Evolutionary conservation across 1,140 invertebrate species (phyloP).

Genomic region (Cotesia chilonis): DNA sequence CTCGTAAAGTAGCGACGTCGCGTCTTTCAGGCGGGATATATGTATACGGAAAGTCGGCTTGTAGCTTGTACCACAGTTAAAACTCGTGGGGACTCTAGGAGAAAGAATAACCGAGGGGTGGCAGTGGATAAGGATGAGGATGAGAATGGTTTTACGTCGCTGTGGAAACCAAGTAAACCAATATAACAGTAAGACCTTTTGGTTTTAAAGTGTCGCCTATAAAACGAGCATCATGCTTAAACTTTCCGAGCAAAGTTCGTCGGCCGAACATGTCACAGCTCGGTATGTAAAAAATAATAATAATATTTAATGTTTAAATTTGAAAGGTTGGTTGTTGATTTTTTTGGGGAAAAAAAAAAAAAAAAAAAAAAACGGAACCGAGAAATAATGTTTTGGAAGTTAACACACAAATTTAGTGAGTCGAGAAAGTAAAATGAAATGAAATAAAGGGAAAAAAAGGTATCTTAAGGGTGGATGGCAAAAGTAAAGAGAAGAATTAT

Average conservation of each 20-base stretch:
- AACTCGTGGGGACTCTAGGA: background rate
- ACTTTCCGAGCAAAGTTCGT: slow-evolving; percentile 35
- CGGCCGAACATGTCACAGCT: slow-evolving; percentile 8
- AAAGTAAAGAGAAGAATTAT: slow-evolving; percentile 3
- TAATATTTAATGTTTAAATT: background rate
- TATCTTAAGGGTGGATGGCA: background rate
- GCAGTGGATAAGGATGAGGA: background rate
- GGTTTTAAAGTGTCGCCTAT: slow-evolving; percentile 33
- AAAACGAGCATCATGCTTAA: slow-evolving; percentile 33
- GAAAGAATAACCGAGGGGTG: background rate
- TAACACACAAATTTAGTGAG: background rate
- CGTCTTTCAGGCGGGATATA: background rate
- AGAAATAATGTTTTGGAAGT: background rate
- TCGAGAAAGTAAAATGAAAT: background rate
- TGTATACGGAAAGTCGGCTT: background rate
- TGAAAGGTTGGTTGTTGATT: background rate
- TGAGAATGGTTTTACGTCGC: slow-evolving; percentile 6
- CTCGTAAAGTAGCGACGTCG: slow-evolving; percentile 13
- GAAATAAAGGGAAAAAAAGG: no score
- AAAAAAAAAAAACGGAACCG: background rate
- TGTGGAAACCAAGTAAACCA: slow-evolving; percentile 32
- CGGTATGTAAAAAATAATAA: background rate
- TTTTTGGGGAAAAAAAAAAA: background rate
- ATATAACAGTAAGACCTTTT: slow-evolving; percentile 33
- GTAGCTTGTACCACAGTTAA: no score